Conservation (phyloP, 2,113 vertebrate species). For the Mirounga angustirostris region DNA sequence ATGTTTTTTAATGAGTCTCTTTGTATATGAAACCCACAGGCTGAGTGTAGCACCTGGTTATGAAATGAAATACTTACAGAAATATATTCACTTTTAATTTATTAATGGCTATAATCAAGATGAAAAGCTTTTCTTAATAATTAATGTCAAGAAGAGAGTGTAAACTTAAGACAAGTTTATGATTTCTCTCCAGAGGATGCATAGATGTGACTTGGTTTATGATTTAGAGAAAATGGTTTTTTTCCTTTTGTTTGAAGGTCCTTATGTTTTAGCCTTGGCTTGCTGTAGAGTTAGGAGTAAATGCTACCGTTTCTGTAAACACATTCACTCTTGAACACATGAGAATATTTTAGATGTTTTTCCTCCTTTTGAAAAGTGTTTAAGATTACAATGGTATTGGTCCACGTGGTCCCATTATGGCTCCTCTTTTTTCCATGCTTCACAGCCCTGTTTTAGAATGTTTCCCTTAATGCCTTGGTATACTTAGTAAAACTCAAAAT, state of each 20-base stretch:
- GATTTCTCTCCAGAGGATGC: slow-evolving; percentile 45
- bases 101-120: slow-evolving; percentile 73
- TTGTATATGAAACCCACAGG: slow-evolving; percentile 36
- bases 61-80: slow-evolving; percentile 66
- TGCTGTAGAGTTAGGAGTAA: slow-evolving; percentile 14
- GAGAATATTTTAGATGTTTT: slow-evolving; percentile 11
- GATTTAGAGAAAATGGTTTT: not conserved
- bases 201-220: slow-evolving; percentile 50
- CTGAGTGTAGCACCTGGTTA: not conserved
- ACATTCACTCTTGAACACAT: not conserved
- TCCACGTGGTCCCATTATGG: not conserved
- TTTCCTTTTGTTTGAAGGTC: slow-evolving; percentile 16
- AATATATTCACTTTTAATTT: slow-evolving; percentile 73
- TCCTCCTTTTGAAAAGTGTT: not conserved
- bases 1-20: slow-evolving; percentile 27
- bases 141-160: slow-evolving; percentile 68
- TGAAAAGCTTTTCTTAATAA: slow-evolving; percentile 78
- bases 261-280: not conserved
- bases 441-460: not conserved
- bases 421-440: not conserved
- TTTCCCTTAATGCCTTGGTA: slow-evolving; percentile 34
- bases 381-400: not conserved
- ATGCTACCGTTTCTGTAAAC: not conserved
- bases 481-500: not conserved
- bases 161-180: slow-evolving; percentile 69